Base-by-base conservation (phyloP, 1,140 invertebrate genomes). In the Zophobas morio region DNA sequence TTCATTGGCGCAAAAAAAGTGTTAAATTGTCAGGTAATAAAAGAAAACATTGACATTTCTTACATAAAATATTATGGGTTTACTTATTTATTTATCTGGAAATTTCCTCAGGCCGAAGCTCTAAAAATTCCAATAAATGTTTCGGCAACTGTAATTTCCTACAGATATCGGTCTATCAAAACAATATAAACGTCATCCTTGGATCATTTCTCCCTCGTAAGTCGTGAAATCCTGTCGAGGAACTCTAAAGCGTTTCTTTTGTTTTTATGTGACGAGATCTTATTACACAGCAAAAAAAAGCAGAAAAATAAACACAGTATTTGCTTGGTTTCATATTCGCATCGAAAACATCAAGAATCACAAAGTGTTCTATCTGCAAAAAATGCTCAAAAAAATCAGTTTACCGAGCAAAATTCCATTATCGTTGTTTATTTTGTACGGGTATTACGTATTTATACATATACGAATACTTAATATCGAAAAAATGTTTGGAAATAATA, bases 161-260 rank as follows among this genome's bases (percentile, higher is more conserved):
- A 6, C 3, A 57, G 54, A 57, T 57, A 57, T 57, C 20, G 54
- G 32, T 60, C 56, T 60, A 60, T 60, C 56, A 60, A 60, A 60
- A 60, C 56, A 60, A 60, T 60, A 60, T 60, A 60, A 60, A 60
- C n/a, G 56, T 60, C 56, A 60, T 37, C 56, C n/a, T 33, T 4
- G 1, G 56, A 60, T 60, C 56, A 60, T 60, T 60, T 60, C 56
- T 46, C 3, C 8, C 42, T 46, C 8, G 56, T 60, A 35, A 34
- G 56, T 57, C 56, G 20, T 36, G 56, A 57, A 57, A 46, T 46
- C 42, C 42, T 46, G 3, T 8, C 42, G 42, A 46, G 8, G 42
- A 8, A 46, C 42, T 46, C 42, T 46, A 46, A 46, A 46, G 42
- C 20, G 20, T 57, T 35, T 57, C 35, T 35, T 57, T 57, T 57